These are phyloP conservation scores for Clarias batrachus DNA, from an alignment of 2,113 vertebrate genomes.

Conservation along the genomic window DNA sequence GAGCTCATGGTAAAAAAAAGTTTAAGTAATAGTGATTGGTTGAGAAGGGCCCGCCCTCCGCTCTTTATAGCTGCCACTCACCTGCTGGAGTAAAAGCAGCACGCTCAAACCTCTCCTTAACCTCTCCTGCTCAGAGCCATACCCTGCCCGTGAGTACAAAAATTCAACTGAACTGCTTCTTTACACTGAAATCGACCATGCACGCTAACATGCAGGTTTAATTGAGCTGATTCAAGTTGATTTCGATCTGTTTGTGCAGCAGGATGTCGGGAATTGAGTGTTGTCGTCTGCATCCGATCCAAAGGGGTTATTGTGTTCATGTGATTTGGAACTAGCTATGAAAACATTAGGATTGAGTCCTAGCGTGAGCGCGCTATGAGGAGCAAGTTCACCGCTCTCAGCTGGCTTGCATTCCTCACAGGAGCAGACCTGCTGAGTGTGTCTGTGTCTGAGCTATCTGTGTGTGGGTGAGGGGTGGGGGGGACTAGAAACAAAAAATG, in stretches of 20 bases:
- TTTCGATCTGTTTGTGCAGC: not conserved
- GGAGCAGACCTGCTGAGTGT: not conserved
- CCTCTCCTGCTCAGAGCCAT: conserved; percentile 11
- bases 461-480: not conserved
- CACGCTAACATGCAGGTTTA: not conserved
- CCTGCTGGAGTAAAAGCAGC: conserved; percentile 62
- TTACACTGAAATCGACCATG: not conserved
- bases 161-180: not conserved
- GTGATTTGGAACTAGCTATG: not conserved
- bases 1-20: conserved; percentile 44
- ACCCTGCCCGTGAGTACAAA: conserved; percentile 29
- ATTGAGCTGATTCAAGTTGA: not conserved
- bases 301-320: not conserved
- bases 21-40: conserved; percentile 64
- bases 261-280: not conserved
- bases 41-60: conserved; percentile 60
- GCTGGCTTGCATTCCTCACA: not conserved
- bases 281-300: not conserved
- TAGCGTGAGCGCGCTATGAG: conserved; percentile 27
- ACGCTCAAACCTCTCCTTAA: conserved; percentile 36
- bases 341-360: not conserved
- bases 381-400: conserved; percentile 7
- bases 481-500: not conserved
- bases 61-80: conserved; percentile 64
- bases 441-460: not conserved